phyloP scores from a whole-genome alignment of 2,888 invertebrate genomes.

The Drosophila mayaguana region DNA sequence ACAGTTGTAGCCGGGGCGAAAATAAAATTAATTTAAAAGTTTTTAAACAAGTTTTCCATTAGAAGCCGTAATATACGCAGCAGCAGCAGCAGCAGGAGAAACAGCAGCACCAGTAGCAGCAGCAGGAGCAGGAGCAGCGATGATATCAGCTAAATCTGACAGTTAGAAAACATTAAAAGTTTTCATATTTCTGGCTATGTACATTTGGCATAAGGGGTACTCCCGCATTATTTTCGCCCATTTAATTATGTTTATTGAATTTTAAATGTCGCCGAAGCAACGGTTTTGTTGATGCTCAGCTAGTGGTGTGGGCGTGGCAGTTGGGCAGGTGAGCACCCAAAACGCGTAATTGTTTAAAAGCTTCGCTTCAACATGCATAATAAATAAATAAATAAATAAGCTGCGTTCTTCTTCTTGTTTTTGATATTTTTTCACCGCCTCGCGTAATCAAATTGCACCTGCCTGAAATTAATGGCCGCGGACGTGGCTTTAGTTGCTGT shows the following conservation, averaged over 20 bases:
- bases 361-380: slow-evolving; percentile 53
- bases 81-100: slow-evolving; percentile 11
- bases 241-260: slow-evolving; percentile 79
- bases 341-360: slow-evolving; percentile 67
- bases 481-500: slow-evolving; percentile 39
- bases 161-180: slow-evolving; percentile 79
- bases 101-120: slow-evolving; percentile 15
- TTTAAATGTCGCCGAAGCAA: slow-evolving; percentile 65
- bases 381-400: slow-evolving; percentile 67
- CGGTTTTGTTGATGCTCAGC: slow-evolving; percentile 29
- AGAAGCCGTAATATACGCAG: slow-evolving; percentile 46
- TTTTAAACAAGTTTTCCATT: slow-evolving; percentile 78
- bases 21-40: slow-evolving; percentile 82
- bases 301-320: slow-evolving; percentile 17
- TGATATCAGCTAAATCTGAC: slow-evolving; percentile 26
- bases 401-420: slow-evolving; percentile 11
- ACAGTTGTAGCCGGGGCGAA: slow-evolving; percentile 53
- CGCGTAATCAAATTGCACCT: slow-evolving; percentile 69
- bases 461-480: slow-evolving; percentile 59
- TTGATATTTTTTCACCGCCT: slow-evolving; percentile 12
- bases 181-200: slow-evolving; percentile 56
- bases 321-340: slow-evolving; percentile 24
- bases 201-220: slow-evolving; percentile 13
- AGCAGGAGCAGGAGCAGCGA: background rate
- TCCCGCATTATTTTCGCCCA: slow-evolving; percentile 20